Base-by-base conservation (phyloP, 1,140 invertebrate genomes). In the Hylaeus volcanicus region DNA sequence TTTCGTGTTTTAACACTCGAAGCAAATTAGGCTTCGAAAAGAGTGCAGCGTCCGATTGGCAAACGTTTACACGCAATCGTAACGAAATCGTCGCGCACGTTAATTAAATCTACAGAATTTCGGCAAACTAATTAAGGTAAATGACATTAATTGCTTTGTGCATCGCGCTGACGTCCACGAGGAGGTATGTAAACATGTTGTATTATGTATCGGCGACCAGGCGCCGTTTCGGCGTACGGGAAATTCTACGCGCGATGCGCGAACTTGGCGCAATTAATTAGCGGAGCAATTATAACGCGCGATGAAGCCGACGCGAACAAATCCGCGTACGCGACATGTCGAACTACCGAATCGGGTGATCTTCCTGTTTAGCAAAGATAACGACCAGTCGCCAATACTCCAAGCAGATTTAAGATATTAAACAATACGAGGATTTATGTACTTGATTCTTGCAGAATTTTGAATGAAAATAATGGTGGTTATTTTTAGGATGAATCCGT, bases 261-360 rank as follows among this genome's bases (percentile, higher is more conserved):
- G 61, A 74, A 79, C 70, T 79, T 79, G 77, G 41, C 65, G 71
- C 72, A 79, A 79, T 79, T 79, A 79, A 79, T 79, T 79, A 79
- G 71, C 70, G 77, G 51, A 65, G 70, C 60, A 79, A 79, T 79
- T 74, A 74, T 72, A 55, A 58, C 70, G 77, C 39, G 56, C 74
- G 64, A 79, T 79, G 77, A 79, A 65, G 61, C 77, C 51, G 15
- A 11, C 77, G 70, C 53, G 51, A 79, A 74, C 77, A 37, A 79
- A 79, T 74, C 51, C 61, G 26, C n/a, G 26, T n/a, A 41, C 41
- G 60, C 43, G 9, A 15, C 53, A 41, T 51, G 58, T 45, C 51
- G 11, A 56, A 68, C n/a, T 37, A 26, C n/a, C 39, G 14, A 45
- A 39, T 74, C 37, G 26, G 26, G n/a, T 48, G 64, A 66, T 66